phyloP scores from a whole-genome alignment of 2,888 invertebrate genomes.

The Kuschelorhynchus macadamiae region DNA sequence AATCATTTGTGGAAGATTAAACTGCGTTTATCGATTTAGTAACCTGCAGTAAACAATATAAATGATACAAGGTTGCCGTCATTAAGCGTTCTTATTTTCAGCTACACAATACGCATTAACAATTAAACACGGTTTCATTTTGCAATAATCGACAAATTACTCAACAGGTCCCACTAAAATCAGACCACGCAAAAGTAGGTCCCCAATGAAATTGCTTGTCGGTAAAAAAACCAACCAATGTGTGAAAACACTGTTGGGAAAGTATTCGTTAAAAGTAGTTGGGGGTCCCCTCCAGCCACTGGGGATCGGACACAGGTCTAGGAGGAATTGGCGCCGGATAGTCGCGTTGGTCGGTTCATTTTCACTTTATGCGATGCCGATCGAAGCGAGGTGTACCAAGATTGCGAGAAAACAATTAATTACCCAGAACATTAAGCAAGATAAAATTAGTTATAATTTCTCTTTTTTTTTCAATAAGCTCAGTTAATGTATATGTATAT shows the following conservation, averaged over 20 bases:
- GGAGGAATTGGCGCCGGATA: conserved; percentile 20
- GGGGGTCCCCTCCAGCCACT: conserved; percentile 36
- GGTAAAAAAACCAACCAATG: conserved; percentile 32
- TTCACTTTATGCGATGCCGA: conserved; percentile 18
- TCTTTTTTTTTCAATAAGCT: too few relatives aligned
- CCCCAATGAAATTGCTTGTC: conserved; percentile 13
- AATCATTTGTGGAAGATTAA: too few relatives aligned
- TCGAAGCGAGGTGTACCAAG: not conserved
- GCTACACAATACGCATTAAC: conserved; percentile 22
- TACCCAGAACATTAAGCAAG: conserved; percentile 4
- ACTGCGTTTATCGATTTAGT: too few relatives aligned
- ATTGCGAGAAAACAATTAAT: conserved; percentile 20
- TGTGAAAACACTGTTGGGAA: conserved; percentile 32
- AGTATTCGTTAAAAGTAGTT: conserved; percentile 8
- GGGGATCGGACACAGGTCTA: conserved; percentile 11
- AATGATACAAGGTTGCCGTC: conserved; percentile 18
- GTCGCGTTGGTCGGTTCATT: conserved; percentile 16
- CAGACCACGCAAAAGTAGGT: conserved; percentile 39
- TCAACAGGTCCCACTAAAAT: conserved; percentile 36
- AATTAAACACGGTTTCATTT: conserved; percentile 34
- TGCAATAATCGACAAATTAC: conserved; percentile 30
- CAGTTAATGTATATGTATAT: too few relatives aligned
- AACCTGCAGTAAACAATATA: conserved; percentile 2
- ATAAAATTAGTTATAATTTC: too few relatives aligned
- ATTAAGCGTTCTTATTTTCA: conserved; percentile 18